Evolutionary conservation across 1,140 invertebrate genomes (phyloP), one percentile per base, ranked within the genome.

Genomic region (Ceratina japonica): DNA sequence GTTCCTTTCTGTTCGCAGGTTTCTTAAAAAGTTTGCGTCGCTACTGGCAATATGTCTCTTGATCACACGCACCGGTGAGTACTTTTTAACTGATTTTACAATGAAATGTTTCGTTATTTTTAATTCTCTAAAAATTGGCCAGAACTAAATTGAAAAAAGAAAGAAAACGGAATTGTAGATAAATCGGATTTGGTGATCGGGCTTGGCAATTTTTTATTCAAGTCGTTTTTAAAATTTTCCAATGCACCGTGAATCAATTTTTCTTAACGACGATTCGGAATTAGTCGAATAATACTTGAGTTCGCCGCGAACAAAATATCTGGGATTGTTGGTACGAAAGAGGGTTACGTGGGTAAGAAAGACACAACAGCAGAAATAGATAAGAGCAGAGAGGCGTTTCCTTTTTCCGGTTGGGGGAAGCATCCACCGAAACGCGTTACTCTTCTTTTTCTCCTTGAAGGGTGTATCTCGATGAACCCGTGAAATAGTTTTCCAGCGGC

Each of bases 51-150:
- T 86, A 79, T 90, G 87, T 86, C 85, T 91, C 70, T 62, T 87
- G 80, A 78, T 80, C 74, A 86, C 87, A 61, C 86, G 84, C 75
- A 88, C 86, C 20, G 90, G 90, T 91, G 80, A 91, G 90, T 84
- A 51, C 62, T 37, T 69, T 37, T 20, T 12, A 16, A 1, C 27
- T 12, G 15, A 2, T 27, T 31, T 4, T 31, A n/a, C 27, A 31
- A 31, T 4, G 27, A 31, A 31, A 1, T 27, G 0, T 44, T 44
- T 44, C 0, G 10, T 44, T 44, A 44, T 44, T 44, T 44, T 44
- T 44, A 44, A 7, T 44, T 44, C 5, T 3, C 5, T 7, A 44
- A 44, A 44, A 44, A 10, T 7, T 44, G 5, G 37, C 37, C 5
- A 44, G 37, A 7, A 10, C 10, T 7, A 7, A 44, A 44, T 10